Base-by-base conservation (phyloP, 2,888 invertebrate species). In the Girardia tigrina region DNA sequence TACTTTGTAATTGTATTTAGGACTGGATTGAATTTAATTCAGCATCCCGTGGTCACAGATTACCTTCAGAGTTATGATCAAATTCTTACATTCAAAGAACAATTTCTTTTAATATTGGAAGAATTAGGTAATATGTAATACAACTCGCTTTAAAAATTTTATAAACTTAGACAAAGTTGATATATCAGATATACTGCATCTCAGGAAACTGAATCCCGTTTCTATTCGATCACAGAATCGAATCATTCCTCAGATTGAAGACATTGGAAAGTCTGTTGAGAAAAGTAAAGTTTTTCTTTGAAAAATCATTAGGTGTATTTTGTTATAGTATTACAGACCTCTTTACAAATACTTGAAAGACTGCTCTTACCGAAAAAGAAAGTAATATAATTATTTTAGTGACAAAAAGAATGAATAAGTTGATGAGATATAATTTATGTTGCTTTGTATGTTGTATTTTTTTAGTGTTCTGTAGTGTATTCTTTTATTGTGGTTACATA, bases 61-160 rank as follows among this genome's bases (percentile, higher is more conserved):
- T 56, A 56, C 23, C n/a, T 56, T 4, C 56, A 56, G n/a, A 56
- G 56, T 56, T 56, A 56, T n/a, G 56, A 56, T 56, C 56, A 56
- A 56, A 56, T 56, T 12, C 23, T 56, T 6, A 56, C 56, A 6
- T 56, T 56, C n/a, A 56, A 56, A 56, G 56, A 56, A 56, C 56
- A 56, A 16, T 16, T 56, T 56, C 4, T 56, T 20, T 56, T 23
- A 12, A 12, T 56, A 56, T 56, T 56, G 23, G 56, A 56, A 23
- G 56, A 56, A 56, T 23, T 56, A 4, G 56, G 56, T 56, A 56
- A 12, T 36, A 36, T n/a, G n/a, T n/a, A n/a, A 12, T 36, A 36
- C 8, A 36, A 36, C 16, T 36, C 8, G 16, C 8, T 36, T 36
- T 36, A 36, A 36, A 36, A 36, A 36, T 36, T 36, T 36, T 36